These are phyloP conservation scores for Thalassophryne amazonica DNA, from an alignment of 2,797 vertebrate genomes.

Conservation along the genomic window DNA sequence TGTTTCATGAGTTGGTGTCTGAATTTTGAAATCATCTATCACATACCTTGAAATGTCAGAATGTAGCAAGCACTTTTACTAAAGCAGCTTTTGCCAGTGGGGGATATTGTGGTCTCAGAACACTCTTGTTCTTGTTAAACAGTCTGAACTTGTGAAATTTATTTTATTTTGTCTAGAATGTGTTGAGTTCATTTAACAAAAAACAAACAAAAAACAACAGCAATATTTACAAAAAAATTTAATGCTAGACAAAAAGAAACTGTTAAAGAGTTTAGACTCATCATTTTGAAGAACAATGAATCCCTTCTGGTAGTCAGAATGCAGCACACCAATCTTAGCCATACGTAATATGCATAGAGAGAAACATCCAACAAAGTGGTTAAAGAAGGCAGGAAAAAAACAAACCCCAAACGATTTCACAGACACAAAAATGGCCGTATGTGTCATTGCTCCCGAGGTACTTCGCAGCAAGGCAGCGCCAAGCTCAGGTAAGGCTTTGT, in stretches of 20 bases:
- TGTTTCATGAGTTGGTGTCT: too few relatives aligned
- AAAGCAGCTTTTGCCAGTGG: too few relatives aligned
- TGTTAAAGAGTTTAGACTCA: slow-evolving; percentile 10
- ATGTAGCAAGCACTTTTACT: too few relatives aligned
- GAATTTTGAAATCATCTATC: too few relatives aligned
- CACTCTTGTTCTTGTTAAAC: too few relatives aligned
- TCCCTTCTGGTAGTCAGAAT: slow-evolving; percentile 47
- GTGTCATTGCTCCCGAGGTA: slow-evolving; percentile 57
- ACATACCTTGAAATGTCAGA: too few relatives aligned
- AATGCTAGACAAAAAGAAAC: not conserved
- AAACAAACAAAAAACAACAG: slow-evolving; percentile 12
- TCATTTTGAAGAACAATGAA: slow-evolving; percentile 12
- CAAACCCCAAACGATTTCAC: slow-evolving; percentile 39
- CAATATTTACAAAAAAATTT: slow-evolving; percentile 24
- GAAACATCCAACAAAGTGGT: slow-evolving; percentile 50
- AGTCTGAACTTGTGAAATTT: too few relatives aligned
- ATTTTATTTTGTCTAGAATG: too few relatives aligned
- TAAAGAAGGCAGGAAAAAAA: too few relatives aligned
- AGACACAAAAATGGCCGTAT: slow-evolving; percentile 17
- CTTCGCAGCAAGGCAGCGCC: slow-evolving; percentile 64
- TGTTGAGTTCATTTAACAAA: slow-evolving; percentile 12
- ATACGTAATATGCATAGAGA: slow-evolving; percentile 63
- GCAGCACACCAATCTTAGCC: slow-evolving; percentile 13
- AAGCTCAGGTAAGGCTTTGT: slow-evolving; percentile 78
- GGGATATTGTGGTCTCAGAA: too few relatives aligned